Conservation (phyloP, 2,797 vertebrate species). For the Poecilia gillii region DNA sequence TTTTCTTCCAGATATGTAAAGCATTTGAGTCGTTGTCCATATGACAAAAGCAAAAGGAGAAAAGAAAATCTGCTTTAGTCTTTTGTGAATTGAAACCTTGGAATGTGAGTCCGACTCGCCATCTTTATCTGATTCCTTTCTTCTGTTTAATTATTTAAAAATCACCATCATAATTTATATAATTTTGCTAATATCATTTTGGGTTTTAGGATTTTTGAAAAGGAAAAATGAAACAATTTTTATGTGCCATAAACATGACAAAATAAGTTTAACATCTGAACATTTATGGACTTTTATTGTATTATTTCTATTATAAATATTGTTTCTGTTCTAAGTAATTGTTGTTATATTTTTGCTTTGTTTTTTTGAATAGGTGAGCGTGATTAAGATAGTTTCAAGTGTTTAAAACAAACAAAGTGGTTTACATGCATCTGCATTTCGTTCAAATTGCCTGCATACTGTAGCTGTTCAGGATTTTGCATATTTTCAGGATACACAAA, state of each 20-base stretch:
- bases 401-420: not conserved
- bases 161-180: not conserved
- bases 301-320: not conserved
- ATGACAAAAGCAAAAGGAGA: not conserved
- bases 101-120: not conserved
- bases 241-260: not conserved
- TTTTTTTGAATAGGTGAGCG: not conserved
- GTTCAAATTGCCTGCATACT: not conserved
- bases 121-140: not conserved
- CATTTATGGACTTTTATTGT: not conserved
- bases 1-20: not conserved
- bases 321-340: not conserved
- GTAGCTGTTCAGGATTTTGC: not conserved
- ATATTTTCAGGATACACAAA: not conserved
- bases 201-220: not conserved
- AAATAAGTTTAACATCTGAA: not conserved
- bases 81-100: not conserved
- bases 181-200: not conserved
- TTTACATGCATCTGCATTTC: not conserved
- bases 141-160: not conserved
- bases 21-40: not conserved
- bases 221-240: not conserved
- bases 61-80: not conserved
- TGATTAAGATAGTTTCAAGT: not conserved
- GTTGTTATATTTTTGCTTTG: not conserved